Evolutionary conservation across 53 echinoderm and acorn worm genomes (phyloP).

Genomic region (Stichopus horrens): DNA sequence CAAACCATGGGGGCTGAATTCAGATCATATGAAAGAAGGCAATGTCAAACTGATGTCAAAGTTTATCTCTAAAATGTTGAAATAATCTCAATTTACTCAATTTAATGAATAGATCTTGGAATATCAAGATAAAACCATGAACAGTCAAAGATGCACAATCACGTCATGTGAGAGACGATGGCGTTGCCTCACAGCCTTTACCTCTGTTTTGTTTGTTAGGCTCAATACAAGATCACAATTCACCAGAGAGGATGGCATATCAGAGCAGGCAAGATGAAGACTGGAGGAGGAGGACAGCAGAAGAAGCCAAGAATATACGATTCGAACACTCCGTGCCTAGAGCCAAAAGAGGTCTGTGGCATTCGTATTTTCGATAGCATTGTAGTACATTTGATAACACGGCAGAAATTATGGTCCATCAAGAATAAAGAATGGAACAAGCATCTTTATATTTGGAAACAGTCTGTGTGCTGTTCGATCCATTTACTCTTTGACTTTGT

Average conservation of each 20-base stretch:
- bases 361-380: background rate
- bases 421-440: background rate
- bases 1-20: no score
- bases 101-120: no score
- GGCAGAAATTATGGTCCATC: background rate
- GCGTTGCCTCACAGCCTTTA: slow-evolving; percentile 9
- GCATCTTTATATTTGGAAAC: background rate
- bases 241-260: slow-evolving; percentile 28
- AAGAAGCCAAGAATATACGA: slow-evolving; percentile 58
- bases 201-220: background rate
- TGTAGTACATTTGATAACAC: background rate
- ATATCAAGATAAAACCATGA: no score
- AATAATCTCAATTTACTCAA: no score
- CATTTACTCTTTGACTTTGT: no score
- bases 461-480: no score
- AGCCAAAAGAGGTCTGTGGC: slow-evolving; percentile 17
- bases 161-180: background rate
- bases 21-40: no score
- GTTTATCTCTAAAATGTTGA: no score
- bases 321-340: slow-evolving; percentile 33
- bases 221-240: slow-evolving; percentile 21
- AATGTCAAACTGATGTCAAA: no score
- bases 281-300: slow-evolving; percentile 57
- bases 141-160: no score
- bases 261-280: slow-evolving; percentile 50